A percentile compares a stretch with the other conserved stretches of the same genome.
Evolutionary conservation across 1,140 invertebrate species (phyloP).

Genomic region (Globodera ellingtonae): DNA sequence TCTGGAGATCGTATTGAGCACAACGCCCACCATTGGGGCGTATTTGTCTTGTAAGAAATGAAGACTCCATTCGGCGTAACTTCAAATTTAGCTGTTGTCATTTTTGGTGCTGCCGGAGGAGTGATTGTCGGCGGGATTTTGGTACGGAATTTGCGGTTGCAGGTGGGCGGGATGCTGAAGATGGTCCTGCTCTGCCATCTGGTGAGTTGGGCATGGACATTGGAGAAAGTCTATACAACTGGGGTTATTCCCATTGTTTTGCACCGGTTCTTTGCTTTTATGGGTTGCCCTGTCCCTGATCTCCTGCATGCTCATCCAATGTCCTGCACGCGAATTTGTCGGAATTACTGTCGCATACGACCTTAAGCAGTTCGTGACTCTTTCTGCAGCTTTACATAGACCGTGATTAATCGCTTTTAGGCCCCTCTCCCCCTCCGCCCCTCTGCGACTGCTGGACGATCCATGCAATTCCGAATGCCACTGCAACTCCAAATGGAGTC

Average conservation of each 20-base stretch:
- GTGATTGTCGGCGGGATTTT: slow-evolving; percentile 62
- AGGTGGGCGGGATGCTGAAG: slow-evolving; percentile 62
- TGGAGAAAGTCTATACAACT: background rate
- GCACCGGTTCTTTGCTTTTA: background rate
- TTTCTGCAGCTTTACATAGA: background rate
- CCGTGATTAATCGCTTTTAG: too few relatives aligned
- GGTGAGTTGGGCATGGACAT: background rate
- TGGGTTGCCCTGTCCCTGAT: slow-evolving; percentile 55
- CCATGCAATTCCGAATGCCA: slow-evolving; percentile 23
- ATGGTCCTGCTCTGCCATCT: slow-evolving; percentile 64
- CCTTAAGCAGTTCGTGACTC: slow-evolving; percentile 40
- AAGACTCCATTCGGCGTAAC: background rate
- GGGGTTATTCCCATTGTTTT: background rate
- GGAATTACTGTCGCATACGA: slow-evolving; percentile 61
- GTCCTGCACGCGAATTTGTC: slow-evolving; percentile 61
- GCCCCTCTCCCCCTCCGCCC: background rate
- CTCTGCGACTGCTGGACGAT: background rate
- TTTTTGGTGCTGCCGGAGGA: slow-evolving; percentile 63
- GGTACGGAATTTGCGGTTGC: slow-evolving; percentile 45
- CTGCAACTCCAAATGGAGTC: slow-evolving; percentile 10
- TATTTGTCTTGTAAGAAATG: slow-evolving; percentile 60
- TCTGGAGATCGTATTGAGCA: slow-evolving; percentile 60
- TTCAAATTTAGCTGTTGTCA: slow-evolving; percentile 58
- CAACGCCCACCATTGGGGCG: slow-evolving; percentile 57
- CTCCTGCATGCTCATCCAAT: slow-evolving; percentile 60